phyloP scores from a whole-genome alignment of 1,140 invertebrate genomes.

The Vanessa tameamea region DNA sequence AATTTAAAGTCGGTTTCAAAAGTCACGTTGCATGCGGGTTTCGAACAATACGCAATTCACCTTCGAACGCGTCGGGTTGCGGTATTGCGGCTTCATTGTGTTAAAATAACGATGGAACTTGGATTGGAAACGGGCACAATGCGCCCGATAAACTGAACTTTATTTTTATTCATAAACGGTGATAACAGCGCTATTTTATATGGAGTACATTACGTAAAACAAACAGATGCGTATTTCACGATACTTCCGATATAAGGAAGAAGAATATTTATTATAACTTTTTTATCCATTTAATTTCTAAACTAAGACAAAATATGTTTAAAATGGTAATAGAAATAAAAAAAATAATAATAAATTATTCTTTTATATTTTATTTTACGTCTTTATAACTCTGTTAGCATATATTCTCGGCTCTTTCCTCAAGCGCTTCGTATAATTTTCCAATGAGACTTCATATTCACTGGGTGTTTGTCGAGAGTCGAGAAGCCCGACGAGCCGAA shows the following conservation, averaged over 20 bases:
- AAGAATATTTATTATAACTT: background rate
- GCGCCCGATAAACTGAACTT: slow-evolving; percentile 55
- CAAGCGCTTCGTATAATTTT: slow-evolving; percentile 62
- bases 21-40: slow-evolving; percentile 69
- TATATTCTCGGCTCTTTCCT: slow-evolving; percentile 47
- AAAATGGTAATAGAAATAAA: background rate
- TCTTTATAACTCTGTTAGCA: slow-evolving; percentile 5
- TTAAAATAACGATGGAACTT: slow-evolving; percentile 74
- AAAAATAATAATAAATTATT: background rate
- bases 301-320: background rate
- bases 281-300: background rate
- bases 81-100: slow-evolving; percentile 79
- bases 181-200: background rate
- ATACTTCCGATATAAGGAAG: background rate
- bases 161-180: slow-evolving; percentile 28
- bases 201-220: background rate
- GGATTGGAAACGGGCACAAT: slow-evolving; percentile 67
- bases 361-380: background rate
- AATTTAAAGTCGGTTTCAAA: slow-evolving; percentile 69
- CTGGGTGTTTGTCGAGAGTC: slow-evolving; percentile 71
- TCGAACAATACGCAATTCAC: slow-evolving; percentile 80
- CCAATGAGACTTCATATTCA: slow-evolving; percentile 66
- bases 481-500: slow-evolving; percentile 75
- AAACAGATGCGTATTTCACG: background rate
- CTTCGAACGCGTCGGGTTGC: slow-evolving; percentile 77